Conservation (phyloP, 1,140 invertebrate species). For the Orius insidiosus region DNA sequence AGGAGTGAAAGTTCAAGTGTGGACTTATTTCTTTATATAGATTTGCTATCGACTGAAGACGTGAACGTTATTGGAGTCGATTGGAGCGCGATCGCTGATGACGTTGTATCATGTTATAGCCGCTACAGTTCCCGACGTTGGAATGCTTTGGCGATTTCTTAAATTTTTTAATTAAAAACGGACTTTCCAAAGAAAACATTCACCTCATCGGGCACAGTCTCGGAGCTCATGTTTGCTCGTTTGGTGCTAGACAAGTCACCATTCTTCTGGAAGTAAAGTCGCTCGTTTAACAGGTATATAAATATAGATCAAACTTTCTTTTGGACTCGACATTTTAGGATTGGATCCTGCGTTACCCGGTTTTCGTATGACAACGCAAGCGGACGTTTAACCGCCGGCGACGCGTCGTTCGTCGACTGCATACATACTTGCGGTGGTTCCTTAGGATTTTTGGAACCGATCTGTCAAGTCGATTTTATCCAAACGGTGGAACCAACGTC, state of each 20-base stretch:
- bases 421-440: conserved; percentile 47
- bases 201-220: conserved; percentile 71
- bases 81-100: conserved; percentile 29
- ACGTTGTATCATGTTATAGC: conserved; percentile 33
- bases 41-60: conserved; percentile 20
- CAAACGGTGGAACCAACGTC: conserved; percentile 43
- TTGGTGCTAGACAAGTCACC: conserved; percentile 43
- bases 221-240: conserved; percentile 64
- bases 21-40: background rate
- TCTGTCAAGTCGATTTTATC: conserved; percentile 64
- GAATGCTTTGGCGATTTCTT: conserved; percentile 39
- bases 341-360: conserved; percentile 53
- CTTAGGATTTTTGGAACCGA: conserved; percentile 30
- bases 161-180: conserved; percentile 33
- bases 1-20: background rate
- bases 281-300: conserved; percentile 34
- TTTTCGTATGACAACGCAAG: conserved; percentile 31
- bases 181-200: conserved; percentile 31
- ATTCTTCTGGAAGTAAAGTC: conserved; percentile 26
- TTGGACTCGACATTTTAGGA: conserved; percentile 24
- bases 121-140: conserved; percentile 39
- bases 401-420: conserved; percentile 53
- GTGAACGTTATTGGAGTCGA: conserved; percentile 40
- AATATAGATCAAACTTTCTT: background rate
- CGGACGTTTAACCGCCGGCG: conserved; percentile 36